Base-by-base conservation (phyloP, 2,113 vertebrate genomes). In the Pseudonaja textilis region DNA sequence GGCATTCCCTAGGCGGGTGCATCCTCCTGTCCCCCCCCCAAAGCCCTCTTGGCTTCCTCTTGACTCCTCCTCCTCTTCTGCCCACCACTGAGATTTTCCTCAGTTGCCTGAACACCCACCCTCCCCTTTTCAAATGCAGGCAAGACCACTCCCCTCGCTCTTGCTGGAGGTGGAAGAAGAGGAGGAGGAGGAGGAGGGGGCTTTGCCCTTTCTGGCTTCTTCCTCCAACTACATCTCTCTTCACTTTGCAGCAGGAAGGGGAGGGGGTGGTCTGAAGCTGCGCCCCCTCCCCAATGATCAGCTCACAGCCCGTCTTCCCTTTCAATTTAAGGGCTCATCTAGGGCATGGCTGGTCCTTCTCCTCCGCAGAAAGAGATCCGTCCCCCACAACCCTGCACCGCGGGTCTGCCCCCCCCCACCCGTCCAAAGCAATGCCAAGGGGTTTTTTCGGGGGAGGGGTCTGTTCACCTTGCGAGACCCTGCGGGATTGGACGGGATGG, bases 1-100 rank as follows among this genome's bases (percentile, higher is more conserved):
- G 92, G 92, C 89, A 93, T 93, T 87, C 88, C 92, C 45, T 93
- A 86, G 47, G 89, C 88, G 92, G 64, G 87, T 87, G 89, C 92
- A 93, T 42, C 88, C 92, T 93, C 92, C 74, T 87, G 8, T 59
- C 54, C 88, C 88, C 88, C 91, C 22, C 42, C 10, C 50, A 52
- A 52, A 39, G 29, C 18, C 91, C 64, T 61, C 55, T 88, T 45
- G 69, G 52, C 26, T 42, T 54, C 54, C 59, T 61, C 55, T 34
- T 90, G 92, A 23, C 92, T 93, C 92, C 92, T 93, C 92, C 92
- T 90, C 92, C 89, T 64, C 92, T 54, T 39, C 92, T 93, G 88
- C 92, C 92, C 92, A 93, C 92, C 92, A 93, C 92, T 93, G 92
- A 93, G 92, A 86, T 90, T 90, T 93, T 39, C 88, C 92, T 90